Percentiles rank a stretch among this genome's conserved stretches.
Conservation (phyloP, 2,888 invertebrate genomes). For the Pedicia rivosa region DNA sequence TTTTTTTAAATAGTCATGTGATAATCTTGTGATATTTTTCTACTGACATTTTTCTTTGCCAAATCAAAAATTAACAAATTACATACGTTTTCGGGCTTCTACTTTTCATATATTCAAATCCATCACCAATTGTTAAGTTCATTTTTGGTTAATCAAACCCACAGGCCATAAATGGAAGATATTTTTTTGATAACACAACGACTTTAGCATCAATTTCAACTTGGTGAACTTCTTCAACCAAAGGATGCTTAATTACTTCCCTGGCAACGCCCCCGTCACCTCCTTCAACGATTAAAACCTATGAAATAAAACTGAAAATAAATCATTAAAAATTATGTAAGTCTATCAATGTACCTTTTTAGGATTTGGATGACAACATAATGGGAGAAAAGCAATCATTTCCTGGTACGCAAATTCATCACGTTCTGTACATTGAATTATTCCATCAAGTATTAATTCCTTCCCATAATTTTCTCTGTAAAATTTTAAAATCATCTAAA, state of each 20-base stretch:
- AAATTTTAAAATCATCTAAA: no score
- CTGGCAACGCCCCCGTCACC: slow-evolving; percentile 97
- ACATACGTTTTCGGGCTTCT: slow-evolving; percentile 32
- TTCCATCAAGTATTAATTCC: slow-evolving; percentile 82
- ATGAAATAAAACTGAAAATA: no score
- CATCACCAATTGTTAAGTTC: slow-evolving; percentile 74
- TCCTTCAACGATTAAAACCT: slow-evolving; percentile 87
- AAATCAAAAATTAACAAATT: not conserved
- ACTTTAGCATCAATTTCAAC: slow-evolving; percentile 94
- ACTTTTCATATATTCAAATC: slow-evolving; percentile 87
- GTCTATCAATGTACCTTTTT: no score
- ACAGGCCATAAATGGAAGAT: slow-evolving; percentile 77
- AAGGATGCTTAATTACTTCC: slow-evolving; percentile 85
- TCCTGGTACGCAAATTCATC: slow-evolving; percentile 99
- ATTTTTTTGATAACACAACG: slow-evolving; percentile 75
- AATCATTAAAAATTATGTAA: no score
- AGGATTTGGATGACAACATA: slow-evolving; percentile 83
- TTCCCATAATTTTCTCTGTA: slow-evolving; percentile 61
- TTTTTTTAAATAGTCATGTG: slow-evolving; percentile 20
- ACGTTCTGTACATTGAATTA: slow-evolving; percentile 89
- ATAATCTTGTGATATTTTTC: slow-evolving; percentile 12
- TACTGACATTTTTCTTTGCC: no score
- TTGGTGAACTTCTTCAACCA: slow-evolving; percentile 70
- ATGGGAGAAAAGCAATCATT: slow-evolving; percentile 89
- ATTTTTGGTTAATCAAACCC: slow-evolving; percentile 77